Percentiles rank a stretch among this genome's conserved stretches.
Evolutionary conservation across 1,140 invertebrate genomes (phyloP).

Genomic region (Drosophila kepulauana): DNA sequence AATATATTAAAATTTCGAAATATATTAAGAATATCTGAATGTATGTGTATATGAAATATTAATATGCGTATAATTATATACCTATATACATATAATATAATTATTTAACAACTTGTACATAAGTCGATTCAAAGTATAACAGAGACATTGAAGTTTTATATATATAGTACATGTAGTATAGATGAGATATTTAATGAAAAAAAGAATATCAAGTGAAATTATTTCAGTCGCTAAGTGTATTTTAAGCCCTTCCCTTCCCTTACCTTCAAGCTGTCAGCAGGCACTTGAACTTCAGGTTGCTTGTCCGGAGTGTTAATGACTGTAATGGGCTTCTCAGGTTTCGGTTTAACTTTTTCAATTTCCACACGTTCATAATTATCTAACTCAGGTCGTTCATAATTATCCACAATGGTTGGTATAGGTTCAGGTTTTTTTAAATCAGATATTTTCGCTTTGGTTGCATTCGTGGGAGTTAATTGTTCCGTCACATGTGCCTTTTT

Average conservation of each 20-base stretch:
- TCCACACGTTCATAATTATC: constrained; percentile 85
- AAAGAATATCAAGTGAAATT: too few species aligned
- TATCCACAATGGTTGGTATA: constrained; percentile 67
- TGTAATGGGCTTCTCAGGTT: constrained; percentile 36
- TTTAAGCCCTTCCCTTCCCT: constrained; percentile 58
- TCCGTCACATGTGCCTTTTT: constrained; percentile 65
- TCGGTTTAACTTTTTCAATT: constrained; percentile 50
- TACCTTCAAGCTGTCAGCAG: constrained; percentile 61
- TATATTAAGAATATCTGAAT: background rate
- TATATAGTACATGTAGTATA: too few species aligned
- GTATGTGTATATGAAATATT: constrained; percentile 4
- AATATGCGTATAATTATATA: constrained; percentile 8
- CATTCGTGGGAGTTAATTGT: constrained; percentile 49
- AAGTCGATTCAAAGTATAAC: too few species aligned
- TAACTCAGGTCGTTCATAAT: constrained; percentile 86
- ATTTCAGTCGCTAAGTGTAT: too few species aligned
- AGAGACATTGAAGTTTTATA: too few species aligned
- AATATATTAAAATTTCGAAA: background rate
- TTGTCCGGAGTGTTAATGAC: constrained; percentile 51
- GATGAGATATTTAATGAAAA: too few species aligned
- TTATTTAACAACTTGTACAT: background rate
- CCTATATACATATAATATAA: background rate
- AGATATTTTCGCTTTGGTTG: constrained; percentile 62
- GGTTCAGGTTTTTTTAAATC: constrained; percentile 68
- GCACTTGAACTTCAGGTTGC: constrained; percentile 44